These are phyloP conservation scores for Ceratina japonica DNA, from an alignment of 1,140 invertebrate genomes.

Conservation along the genomic window DNA sequence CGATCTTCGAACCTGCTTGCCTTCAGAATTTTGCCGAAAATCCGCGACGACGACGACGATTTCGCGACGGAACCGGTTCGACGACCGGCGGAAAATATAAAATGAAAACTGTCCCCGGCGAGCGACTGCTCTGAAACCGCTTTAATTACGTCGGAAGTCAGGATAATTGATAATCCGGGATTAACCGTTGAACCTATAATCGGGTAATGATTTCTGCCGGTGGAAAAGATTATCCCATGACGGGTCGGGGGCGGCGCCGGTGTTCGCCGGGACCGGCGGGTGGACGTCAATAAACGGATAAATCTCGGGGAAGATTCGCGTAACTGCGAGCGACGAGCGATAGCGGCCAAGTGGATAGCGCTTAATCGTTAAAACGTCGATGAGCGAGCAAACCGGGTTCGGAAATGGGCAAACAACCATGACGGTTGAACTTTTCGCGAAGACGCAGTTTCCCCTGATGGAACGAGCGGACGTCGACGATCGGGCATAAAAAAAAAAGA, in stretches of 20 bases:
- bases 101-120: too few relatives aligned
- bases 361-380: slow-evolving; percentile 45
- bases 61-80: too few relatives aligned
- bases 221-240: background rate
- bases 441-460: background rate
- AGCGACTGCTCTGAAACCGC: too few relatives aligned
- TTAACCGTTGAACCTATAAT: background rate
- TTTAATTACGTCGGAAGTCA: background rate
- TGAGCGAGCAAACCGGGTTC: slow-evolving; percentile 14
- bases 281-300: slow-evolving; percentile 30
- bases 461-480: background rate
- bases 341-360: background rate
- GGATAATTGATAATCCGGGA: background rate
- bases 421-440: slow-evolving; percentile 5
- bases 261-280: background rate
- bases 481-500: background rate
- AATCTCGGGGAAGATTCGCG: slow-evolving; percentile 25
- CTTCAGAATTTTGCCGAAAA: too few relatives aligned
- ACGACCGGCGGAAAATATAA: too few relatives aligned
- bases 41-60: too few relatives aligned
- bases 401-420: slow-evolving; percentile 35
- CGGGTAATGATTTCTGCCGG: slow-evolving; percentile 1
- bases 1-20: too few relatives aligned
- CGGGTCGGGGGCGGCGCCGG: background rate
- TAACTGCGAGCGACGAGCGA: background rate